Conservation (phyloP, 2,797 vertebrate genomes). For the Bryconaethiops microstoma region DNA sequence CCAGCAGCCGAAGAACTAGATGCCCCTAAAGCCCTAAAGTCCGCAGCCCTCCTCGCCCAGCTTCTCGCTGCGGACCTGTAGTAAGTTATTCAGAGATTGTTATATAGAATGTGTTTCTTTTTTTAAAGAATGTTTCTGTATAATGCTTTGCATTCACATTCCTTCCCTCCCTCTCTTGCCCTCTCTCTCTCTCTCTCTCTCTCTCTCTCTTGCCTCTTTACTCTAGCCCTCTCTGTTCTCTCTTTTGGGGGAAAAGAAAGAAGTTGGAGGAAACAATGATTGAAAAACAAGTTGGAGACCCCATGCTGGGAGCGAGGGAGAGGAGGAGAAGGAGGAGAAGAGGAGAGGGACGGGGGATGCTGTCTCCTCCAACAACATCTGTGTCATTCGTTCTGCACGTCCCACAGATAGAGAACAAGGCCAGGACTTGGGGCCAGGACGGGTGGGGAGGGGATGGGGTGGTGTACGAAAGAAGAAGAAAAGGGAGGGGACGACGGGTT, state of each 20-base stretch:
- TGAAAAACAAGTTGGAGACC: slow-evolving; percentile 83
- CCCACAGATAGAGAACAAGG: slow-evolving; percentile 66
- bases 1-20: not conserved
- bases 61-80: slow-evolving; percentile 55
- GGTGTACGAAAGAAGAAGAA: slow-evolving; percentile 54
- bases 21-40: slow-evolving; percentile 36
- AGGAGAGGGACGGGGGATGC: slow-evolving; percentile 68
- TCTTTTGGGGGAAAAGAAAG: slow-evolving; percentile 59
- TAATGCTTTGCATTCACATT: slow-evolving; percentile 68
- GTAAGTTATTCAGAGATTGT: slow-evolving; percentile 73
- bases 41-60: slow-evolving; percentile 50
- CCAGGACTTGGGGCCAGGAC: slow-evolving; percentile 56
- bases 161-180: slow-evolving; percentile 61
- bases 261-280: slow-evolving; percentile 76
- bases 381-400: slow-evolving; percentile 78
- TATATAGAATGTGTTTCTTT: slow-evolving; percentile 70
- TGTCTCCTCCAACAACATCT: slow-evolving; percentile 82
- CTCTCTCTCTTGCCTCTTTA: slow-evolving; percentile 55
- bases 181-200: slow-evolving; percentile 55
- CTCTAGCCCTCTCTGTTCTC: slow-evolving; percentile 58
- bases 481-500: slow-evolving; percentile 58
- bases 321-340: slow-evolving; percentile 71
- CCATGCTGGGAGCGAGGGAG: slow-evolving; percentile 81
- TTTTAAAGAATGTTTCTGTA: slow-evolving; percentile 62
- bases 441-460: slow-evolving; percentile 49